Evolutionary conservation across 1,140 invertebrate genomes (phyloP).

Genomic region (Ooceraea biroi): DNA sequence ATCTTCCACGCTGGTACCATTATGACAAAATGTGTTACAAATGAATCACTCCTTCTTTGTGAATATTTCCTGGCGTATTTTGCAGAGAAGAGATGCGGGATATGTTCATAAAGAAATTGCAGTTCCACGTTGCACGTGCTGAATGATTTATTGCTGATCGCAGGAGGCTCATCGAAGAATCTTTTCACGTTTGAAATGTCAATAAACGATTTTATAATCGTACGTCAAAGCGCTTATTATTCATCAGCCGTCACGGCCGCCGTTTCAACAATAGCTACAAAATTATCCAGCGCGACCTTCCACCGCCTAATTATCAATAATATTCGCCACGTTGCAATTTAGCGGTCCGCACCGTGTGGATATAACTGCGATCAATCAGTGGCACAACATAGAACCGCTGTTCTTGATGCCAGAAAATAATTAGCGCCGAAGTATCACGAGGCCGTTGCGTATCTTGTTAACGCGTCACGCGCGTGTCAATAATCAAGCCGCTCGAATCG

Average conservation of each 20-base stretch:
- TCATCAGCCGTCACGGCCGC: slow-evolving; percentile 44
- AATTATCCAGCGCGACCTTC: slow-evolving; percentile 65
- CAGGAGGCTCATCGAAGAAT: background rate
- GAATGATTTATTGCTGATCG: slow-evolving; percentile 8
- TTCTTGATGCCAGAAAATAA: slow-evolving; percentile 52
- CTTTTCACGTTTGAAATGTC: slow-evolving; percentile 1
- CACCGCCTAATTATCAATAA: slow-evolving; percentile 69
- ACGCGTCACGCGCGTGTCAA: slow-evolving; percentile 29
- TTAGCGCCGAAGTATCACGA: slow-evolving; percentile 55
- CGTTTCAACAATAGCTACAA: slow-evolving; percentile 64
- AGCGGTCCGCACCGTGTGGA: slow-evolving; percentile 25
- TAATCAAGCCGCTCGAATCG: slow-evolving; percentile 2
- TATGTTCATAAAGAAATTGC: too few relatives aligned
- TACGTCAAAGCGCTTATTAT: slow-evolving; percentile 25
- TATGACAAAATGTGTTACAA: too few relatives aligned
- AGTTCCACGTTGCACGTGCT: background rate
- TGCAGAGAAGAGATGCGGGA: too few relatives aligned
- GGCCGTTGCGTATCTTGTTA: slow-evolving; percentile 47
- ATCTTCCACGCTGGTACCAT: too few relatives aligned
- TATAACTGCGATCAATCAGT: slow-evolving; percentile 66
- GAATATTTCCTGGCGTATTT: too few relatives aligned
- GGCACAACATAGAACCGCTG: slow-evolving; percentile 34
- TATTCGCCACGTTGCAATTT: slow-evolving; percentile 44
- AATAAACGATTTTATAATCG: slow-evolving; percentile 42
- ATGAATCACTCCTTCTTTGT: too few relatives aligned